Evolutionary conservation across 1,140 invertebrate genomes (phyloP).

Genomic region (Sarcophaga peregrina): DNA sequence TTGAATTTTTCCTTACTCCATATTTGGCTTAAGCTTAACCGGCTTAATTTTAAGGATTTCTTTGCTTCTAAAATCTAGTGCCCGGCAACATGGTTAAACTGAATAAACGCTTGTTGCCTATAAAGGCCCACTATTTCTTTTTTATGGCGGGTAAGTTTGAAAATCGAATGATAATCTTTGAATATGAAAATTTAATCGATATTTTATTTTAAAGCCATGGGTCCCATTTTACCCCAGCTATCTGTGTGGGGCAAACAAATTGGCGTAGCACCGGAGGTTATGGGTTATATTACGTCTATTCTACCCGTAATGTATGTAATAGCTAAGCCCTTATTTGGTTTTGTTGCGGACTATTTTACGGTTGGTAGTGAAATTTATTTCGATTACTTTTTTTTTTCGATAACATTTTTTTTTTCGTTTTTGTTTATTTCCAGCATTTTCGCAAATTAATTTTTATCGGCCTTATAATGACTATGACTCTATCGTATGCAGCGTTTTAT

Average conservation of each 20-base stretch:
- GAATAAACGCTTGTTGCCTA: slow-evolving; percentile 75
- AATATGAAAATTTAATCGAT: not conserved
- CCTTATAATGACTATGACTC: slow-evolving; percentile 72
- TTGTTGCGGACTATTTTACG: slow-evolving; percentile 75
- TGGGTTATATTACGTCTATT: slow-evolving; percentile 78
- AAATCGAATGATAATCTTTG: not conserved
- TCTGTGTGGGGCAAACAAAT: slow-evolving; percentile 80
- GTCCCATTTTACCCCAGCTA: slow-evolving; percentile 79
- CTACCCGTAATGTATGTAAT: slow-evolving; percentile 78
- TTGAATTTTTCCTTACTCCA: not conserved
- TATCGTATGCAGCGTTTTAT: slow-evolving; percentile 74
- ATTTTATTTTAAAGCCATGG: slow-evolving; percentile 73
- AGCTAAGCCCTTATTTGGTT: slow-evolving; percentile 79
- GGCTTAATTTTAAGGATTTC: not conserved
- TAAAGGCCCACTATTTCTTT: slow-evolving; percentile 85
- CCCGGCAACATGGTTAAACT: slow-evolving; percentile 72
- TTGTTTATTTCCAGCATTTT: slow-evolving; percentile 66
- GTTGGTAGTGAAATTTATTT: slow-evolving; percentile 50
- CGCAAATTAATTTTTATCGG: slow-evolving; percentile 78
- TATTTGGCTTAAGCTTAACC: not conserved
- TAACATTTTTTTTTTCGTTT: not conserved
- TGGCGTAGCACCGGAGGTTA: slow-evolving; percentile 77
- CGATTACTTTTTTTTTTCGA: slow-evolving; percentile 43
- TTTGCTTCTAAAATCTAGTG: too few species aligned
- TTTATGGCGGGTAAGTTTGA: slow-evolving; percentile 79